Conservation (phyloP, 1,140 invertebrate species). For the Pteromalus puparum region DNA sequence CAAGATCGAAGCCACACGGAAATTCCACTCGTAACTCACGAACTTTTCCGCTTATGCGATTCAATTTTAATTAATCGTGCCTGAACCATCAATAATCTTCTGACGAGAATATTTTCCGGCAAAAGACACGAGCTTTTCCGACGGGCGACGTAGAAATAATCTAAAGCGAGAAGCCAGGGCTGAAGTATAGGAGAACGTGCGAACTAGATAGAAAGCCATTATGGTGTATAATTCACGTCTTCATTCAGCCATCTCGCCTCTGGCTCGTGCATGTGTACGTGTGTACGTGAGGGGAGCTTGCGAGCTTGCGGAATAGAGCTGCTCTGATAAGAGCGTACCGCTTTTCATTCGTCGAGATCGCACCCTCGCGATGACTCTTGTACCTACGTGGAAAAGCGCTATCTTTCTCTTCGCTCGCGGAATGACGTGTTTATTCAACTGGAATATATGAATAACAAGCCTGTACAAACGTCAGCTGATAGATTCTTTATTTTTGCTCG, state of each 20-base stretch:
- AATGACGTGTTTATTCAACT: not conserved
- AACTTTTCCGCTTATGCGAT: not conserved
- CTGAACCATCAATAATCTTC: not conserved
- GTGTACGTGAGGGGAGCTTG: not conserved
- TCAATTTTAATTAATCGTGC: not conserved
- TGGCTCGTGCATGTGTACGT: too few relatives aligned
- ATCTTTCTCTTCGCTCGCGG: not conserved
- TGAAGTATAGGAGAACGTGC: not conserved
- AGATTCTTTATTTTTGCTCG: too few relatives aligned
- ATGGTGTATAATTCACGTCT: conserved; percentile 20
- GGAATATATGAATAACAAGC: not conserved
- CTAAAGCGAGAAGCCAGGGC: not conserved
- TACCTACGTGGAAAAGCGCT: not conserved
- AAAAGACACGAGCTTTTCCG: not conserved
- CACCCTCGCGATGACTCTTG: not conserved
- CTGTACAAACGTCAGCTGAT: too few relatives aligned
- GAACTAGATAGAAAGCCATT: conserved; percentile 17
- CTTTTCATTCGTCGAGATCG: conserved; percentile 33
- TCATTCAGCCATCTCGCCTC: conserved; percentile 8
- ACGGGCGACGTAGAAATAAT: not conserved
- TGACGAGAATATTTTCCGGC: not conserved
- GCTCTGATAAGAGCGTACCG: conserved; percentile 22
- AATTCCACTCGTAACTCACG: not conserved
- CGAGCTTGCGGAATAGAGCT: not conserved
- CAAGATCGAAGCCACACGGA: not conserved